A percentile compares a stretch with the other conserved stretches of the same genome.
These are phyloP conservation scores for Galeruca laticollis DNA, from an alignment of 2,888 invertebrate species.

Conservation along the genomic window DNA sequence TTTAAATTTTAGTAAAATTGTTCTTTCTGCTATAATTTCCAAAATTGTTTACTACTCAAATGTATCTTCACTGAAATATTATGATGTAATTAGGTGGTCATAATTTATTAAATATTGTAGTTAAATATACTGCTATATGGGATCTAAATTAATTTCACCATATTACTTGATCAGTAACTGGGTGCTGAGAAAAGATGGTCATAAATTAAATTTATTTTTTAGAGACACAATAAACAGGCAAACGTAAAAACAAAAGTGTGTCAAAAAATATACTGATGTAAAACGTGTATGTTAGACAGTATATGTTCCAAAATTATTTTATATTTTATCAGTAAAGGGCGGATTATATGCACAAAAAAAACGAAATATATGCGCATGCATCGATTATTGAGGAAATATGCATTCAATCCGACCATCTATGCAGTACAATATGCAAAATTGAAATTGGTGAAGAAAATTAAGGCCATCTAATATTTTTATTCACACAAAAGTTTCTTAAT, in stretches of 20 bases:
- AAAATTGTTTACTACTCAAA: conserved; percentile 13
- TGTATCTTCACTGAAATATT: conserved; percentile 29
- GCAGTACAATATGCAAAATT: too few relatives aligned
- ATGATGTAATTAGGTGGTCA: conserved; percentile 31
- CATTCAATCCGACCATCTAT: too few relatives aligned
- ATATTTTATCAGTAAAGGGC: too few relatives aligned
- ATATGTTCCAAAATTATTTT: too few relatives aligned
- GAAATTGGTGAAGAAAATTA: too few relatives aligned
- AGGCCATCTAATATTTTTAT: too few relatives aligned
- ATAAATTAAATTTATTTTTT: neutral
- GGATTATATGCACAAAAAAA: too few relatives aligned
- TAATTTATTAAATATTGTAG: conserved; percentile 26
- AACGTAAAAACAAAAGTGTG: neutral
- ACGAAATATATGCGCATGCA: too few relatives aligned
- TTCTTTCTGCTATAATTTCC: conserved; percentile 11
- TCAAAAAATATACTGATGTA: too few relatives aligned
- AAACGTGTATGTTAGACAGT: too few relatives aligned
- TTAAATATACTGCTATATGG: neutral
- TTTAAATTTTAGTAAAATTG: conserved; percentile 2
- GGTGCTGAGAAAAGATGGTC: neutral
- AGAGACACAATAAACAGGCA: neutral
- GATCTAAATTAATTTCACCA: neutral
- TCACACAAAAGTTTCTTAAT: too few relatives aligned
- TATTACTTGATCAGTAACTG: neutral
- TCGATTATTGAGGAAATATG: too few relatives aligned